Base-by-base conservation (phyloP, 2,113 vertebrate genomes). In the Myotis yumanensis region DNA sequence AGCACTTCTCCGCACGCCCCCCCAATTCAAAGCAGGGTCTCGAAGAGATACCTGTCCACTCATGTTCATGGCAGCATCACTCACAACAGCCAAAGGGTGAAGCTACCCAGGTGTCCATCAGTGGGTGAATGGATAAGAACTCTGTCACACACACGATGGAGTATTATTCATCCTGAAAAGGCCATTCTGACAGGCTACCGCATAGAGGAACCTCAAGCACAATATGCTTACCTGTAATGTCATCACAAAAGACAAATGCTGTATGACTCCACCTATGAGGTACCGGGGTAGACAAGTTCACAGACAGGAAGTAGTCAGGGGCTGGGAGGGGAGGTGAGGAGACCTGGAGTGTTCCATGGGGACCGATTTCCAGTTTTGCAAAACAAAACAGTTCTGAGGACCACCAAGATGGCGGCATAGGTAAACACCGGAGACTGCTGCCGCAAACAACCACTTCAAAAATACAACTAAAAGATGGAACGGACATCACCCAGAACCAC, bases 1-100 rank as follows among this genome's bases (percentile, higher is more conserved):
- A 2, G 6, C 59, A 17, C 48, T 30, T 5, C 18, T 17, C 35
- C 12, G 18, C 1, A 2, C 1, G 7, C 1, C n/a, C 25, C 32
- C 28, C 10, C 11, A 25, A 43, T 14, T 23, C 35, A 23, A 69
- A 54, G 48, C 22, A 12, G 35, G 15, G 35, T 28, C 48, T 54
- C 7, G 8, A 54, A n/a, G 48, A 54, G 48, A 16, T n/a, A 8
- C 32, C 10, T 57, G 14, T 17, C 7, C 35, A n/a, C 23, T 18
- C 35, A 32, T 9, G 30, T n/a, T 66, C 76, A 28, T 0, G 1
- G 51, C 88, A 57, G 18, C 35, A 17, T n/a, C 3, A 16, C 12
- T 72, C 35, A 54, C 25, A 11, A 16, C 16, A 11, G 46, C n/a
- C 25, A 40, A 52, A 40, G 25, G 46, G 1, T 6, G 40, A n/a